A percentile compares a stretch with the other conserved stretches of the same genome.
Conservation (phyloP, 2,113 vertebrate species). For the Plotosus lineatus region DNA sequence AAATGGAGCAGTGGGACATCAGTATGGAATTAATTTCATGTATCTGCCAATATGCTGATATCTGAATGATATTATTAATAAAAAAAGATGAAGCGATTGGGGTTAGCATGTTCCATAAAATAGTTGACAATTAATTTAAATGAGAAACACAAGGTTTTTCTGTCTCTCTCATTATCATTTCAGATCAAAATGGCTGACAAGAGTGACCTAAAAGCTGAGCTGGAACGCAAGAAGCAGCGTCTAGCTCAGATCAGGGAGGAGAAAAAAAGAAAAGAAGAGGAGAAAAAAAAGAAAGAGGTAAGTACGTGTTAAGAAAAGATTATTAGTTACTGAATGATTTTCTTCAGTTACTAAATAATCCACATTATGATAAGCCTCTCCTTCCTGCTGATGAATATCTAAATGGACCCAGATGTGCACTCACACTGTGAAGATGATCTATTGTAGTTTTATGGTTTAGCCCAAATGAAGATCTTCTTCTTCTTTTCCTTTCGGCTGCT, state of each 20-base stretch:
- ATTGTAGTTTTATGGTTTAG: no score
- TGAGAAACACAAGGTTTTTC: not conserved
- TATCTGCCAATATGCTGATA: not conserved
- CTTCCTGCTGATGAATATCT: no score
- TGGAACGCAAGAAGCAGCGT: slow-evolving; percentile 97
- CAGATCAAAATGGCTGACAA: slow-evolving; percentile 91
- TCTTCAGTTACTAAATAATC: not conserved
- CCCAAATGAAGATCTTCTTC: no score
- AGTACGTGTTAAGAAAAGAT: slow-evolving; percentile 50
- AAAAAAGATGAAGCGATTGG: not conserved
- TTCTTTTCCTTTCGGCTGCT: no score
- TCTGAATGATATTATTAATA: not conserved
- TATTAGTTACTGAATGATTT: not conserved
- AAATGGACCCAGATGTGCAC: no score
- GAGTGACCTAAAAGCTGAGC: slow-evolving; percentile 96
- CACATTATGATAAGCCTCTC: no score
- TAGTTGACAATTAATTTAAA: not conserved
- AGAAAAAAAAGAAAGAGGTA: slow-evolving; percentile 97
- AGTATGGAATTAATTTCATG: not conserved
- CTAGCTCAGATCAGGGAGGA: slow-evolving; percentile 97
- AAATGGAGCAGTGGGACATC: not conserved
- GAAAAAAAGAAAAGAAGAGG: slow-evolving; percentile 97
- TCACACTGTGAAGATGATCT: no score
- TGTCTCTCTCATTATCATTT: slow-evolving; percentile 7
- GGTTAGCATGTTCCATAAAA: not conserved